phyloP scores from a whole-genome alignment of 2,888 invertebrate species.

The Melinopterus prodromus region DNA sequence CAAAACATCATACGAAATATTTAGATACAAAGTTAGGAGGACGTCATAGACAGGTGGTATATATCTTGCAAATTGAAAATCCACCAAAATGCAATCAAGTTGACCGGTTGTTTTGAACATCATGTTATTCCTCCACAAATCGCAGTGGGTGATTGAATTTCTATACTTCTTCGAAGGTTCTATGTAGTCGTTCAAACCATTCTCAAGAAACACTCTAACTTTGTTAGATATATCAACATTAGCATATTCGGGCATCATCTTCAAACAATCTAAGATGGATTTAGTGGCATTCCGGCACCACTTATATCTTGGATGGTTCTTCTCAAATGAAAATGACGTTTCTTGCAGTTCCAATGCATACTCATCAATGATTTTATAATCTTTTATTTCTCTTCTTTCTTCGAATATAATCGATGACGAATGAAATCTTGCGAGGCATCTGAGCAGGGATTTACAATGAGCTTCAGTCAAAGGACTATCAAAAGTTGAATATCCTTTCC shows the following conservation, averaged over 20 bases:
- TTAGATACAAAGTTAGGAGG: constrained; percentile 65
- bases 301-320: constrained; percentile 54
- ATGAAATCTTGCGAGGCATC: constrained; percentile 63
- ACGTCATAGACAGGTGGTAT: constrained; percentile 72
- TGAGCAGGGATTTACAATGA: constrained; percentile 60
- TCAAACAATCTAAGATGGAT: constrained; percentile 46
- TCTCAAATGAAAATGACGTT: constrained; percentile 45
- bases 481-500: constrained; percentile 52
- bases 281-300: constrained; percentile 46
- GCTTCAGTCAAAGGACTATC: constrained; percentile 55
- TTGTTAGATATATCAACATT: constrained; percentile 38
- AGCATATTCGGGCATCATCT: constrained; percentile 40
- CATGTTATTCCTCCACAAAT: constrained; percentile 72
- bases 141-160: constrained; percentile 68
- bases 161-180: constrained; percentile 56
- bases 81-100: constrained; percentile 70
- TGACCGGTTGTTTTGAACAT: constrained; percentile 62
- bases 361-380: constrained; percentile 47
- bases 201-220: constrained; percentile 41
- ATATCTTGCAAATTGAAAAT: constrained; percentile 74
- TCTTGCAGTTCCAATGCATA: constrained; percentile 48
- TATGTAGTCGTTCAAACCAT: constrained; percentile 44
- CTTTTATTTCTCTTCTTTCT: constrained; percentile 50
- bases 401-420: constrained; percentile 65
- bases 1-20: constrained; percentile 62